phyloP scores from a whole-genome alignment of 2,113 vertebrate genomes.

The Seriola rivoliana region DNA sequence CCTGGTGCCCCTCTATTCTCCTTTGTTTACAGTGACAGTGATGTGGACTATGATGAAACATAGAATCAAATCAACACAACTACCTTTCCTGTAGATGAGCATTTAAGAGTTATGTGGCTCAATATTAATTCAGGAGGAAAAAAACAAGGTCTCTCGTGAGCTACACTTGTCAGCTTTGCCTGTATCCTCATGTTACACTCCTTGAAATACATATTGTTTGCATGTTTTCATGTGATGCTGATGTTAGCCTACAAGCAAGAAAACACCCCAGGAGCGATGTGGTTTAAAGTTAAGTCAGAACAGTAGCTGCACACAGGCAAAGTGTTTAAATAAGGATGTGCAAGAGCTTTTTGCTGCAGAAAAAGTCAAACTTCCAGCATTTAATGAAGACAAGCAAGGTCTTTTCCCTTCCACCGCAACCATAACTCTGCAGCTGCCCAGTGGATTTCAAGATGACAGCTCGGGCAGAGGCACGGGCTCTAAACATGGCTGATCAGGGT shows the following conservation, averaged over 20 bases:
- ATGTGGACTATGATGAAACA: slow-evolving; percentile 72
- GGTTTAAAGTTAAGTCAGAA: neutral
- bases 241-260: neutral
- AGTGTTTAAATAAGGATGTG: neutral
- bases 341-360: neutral
- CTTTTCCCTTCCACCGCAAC: neutral
- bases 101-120: slow-evolving; percentile 42
- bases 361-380: neutral
- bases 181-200: neutral
- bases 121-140: slow-evolving; percentile 6
- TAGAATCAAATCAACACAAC: slow-evolving; percentile 52
- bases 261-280: neutral
- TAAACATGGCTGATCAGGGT: neutral
- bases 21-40: slow-evolving; percentile 75
- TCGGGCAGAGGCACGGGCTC: neutral
- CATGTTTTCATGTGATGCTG: neutral
- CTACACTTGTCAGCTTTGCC: slow-evolving; percentile 4
- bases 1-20: slow-evolving; percentile 46
- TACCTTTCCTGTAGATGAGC: slow-evolving; percentile 24
- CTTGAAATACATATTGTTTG: neutral
- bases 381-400: neutral
- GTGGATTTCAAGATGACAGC: neutral
- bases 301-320: neutral
- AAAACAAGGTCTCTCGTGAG: neutral
- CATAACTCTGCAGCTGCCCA: neutral